These are phyloP conservation scores for Promerops cafer DNA, from an alignment of 2,113 vertebrate genomes.

Conservation along the genomic window DNA sequence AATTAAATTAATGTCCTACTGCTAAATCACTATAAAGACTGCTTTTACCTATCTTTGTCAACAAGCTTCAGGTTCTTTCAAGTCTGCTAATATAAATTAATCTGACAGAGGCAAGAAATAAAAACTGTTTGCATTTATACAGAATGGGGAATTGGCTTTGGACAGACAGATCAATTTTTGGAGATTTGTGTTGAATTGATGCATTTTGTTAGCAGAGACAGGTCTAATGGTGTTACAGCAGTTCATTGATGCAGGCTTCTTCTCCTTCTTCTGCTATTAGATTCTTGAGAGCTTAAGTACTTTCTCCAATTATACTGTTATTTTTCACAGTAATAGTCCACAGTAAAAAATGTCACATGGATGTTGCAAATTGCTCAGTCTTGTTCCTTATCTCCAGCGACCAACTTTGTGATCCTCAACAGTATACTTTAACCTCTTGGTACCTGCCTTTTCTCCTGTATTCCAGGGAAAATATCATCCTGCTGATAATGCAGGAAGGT, in stretches of 20 bases:
- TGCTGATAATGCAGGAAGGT: background rate
- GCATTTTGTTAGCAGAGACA: background rate
- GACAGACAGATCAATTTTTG: background rate
- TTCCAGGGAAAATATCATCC: background rate
- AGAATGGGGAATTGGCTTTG: background rate
- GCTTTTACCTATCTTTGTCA: background rate
- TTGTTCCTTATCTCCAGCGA: background rate
- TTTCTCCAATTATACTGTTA: background rate
- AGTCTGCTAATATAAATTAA: background rate
- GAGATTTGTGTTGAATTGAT: background rate
- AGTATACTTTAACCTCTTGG: background rate
- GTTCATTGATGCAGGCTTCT: background rate
- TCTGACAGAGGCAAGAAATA: background rate
- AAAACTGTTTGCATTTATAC: background rate
- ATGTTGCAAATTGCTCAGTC: background rate
- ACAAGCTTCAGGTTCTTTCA: background rate
- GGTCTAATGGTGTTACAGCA: background rate
- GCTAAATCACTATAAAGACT: background rate
- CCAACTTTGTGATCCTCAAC: background rate
- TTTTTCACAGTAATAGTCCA: background rate
- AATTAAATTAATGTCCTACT: background rate
- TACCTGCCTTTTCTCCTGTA: background rate
- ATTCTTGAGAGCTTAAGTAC: background rate
- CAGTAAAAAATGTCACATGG: background rate
- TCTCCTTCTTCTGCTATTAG: background rate